Evolutionary conservation across 1,140 invertebrate species (phyloP).

Genomic region (Samia ricini): DNA sequence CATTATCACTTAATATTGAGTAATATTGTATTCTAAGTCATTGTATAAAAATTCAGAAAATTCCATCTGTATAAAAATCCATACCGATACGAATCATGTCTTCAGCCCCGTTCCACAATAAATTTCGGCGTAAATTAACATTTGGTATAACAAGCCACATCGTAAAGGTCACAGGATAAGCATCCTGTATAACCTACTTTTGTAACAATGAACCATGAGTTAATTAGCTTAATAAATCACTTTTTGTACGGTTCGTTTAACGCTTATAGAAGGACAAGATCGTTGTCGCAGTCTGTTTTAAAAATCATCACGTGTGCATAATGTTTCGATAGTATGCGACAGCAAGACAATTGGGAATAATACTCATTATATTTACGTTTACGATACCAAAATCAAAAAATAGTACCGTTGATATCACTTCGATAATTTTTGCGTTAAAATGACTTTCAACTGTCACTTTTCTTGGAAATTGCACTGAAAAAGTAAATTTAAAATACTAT

Average conservation of each 20-base stretch:
- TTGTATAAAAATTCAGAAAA: no score
- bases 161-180: background rate
- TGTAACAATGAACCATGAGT: constrained; percentile 5
- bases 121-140: background rate
- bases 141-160: background rate
- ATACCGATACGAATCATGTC: background rate
- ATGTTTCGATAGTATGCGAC: no score
- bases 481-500: no score
- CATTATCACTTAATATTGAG: no score
- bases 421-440: no score
- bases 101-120: background rate
- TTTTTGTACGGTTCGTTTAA: constrained; percentile 18
- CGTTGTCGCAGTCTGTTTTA: constrained; percentile 2
- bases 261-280: constrained; percentile 13
- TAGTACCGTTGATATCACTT: no score
- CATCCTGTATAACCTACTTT: background rate
- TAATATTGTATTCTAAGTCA: no score
- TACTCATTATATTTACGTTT: background rate
- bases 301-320: background rate
- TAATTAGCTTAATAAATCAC: constrained; percentile 21
- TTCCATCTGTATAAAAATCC: no score
- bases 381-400: no score
- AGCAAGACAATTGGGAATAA: background rate
- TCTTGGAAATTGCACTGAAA: no score
- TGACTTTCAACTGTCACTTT: no score